Evolutionary conservation across 2,113 vertebrate genomes (phyloP), one percentile per base, ranked within the genome.

Genomic region (Charadrius vociferus): DNA sequence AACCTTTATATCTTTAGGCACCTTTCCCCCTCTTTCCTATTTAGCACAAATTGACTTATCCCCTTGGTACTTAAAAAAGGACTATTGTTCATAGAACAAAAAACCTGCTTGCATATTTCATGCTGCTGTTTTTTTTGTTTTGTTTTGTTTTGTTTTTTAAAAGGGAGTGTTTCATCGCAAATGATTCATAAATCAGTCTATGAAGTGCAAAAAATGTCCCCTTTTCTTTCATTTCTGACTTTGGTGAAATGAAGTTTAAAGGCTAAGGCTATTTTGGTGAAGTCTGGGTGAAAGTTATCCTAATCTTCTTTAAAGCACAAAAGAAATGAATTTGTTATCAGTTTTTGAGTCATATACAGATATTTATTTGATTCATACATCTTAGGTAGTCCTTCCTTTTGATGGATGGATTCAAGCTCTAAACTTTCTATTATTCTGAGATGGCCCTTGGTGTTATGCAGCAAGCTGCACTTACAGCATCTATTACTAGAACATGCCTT

Each of bases 341-440:
- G 63, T 27, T 94, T 82, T 88, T 67, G 80, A 88, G 73, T 34
- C 3, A 1, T 39, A 81, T n/a, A 70, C 34, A 88, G 86, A 71
- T 56, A 86, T 86, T 92, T 79, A 90, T 88, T 96, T 91, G 79
- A 88, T 81, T 75, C 89, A 72, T 43, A 81, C 34, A 67, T 67
- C 93, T 67, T 9, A 55, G 73, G 58, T 27, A 94, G 74, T 80
- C 87, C 63, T 93, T 78, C 39, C 37, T 66, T 59, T 26, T 96
- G 95, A 97, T 21, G 34, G 75, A 97, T 95, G 62, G 82, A 90
- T 81, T 92, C 75, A 66, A n/a, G 58, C 61, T 79, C 88, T 94
- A 72, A 83, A 90, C 65, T 81, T 94, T 70, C 91, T 45, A 90
- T 97, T 96, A 94, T 72, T 59, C 71, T 73, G 78, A 92, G 84